phyloP scores from a whole-genome alignment of 2,113 vertebrate species.

The Nyctereutes procyonoides region DNA sequence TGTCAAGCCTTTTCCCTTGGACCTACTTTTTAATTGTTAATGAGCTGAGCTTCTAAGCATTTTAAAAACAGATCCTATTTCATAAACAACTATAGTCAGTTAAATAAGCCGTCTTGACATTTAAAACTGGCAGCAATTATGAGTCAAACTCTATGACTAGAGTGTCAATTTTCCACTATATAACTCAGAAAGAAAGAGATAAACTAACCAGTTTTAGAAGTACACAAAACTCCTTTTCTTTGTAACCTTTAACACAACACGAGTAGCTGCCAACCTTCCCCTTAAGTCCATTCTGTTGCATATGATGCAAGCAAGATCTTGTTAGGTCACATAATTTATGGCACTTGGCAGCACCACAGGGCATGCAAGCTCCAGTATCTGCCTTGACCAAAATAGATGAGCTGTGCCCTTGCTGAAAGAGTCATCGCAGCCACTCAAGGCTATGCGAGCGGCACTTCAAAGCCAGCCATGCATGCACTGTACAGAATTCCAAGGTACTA shows the following conservation, averaged over 20 bases:
- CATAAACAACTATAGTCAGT: constrained; percentile 43
- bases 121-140: not conserved
- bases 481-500: not conserved
- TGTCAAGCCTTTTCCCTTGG: not conserved
- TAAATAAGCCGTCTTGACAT: not conserved
- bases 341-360: constrained; percentile 2
- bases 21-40: not conserved
- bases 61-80: constrained; percentile 35
- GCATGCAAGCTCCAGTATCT: constrained; percentile 9
- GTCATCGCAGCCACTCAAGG: not conserved
- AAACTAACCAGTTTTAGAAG: not conserved
- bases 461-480: not conserved
- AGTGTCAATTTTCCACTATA: not conserved
- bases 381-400: constrained; percentile 55
- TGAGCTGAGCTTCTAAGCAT: not conserved
- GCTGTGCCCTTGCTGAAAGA: not conserved
- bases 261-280: not conserved
- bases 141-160: not conserved
- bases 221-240: not conserved
- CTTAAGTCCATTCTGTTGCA: not conserved
- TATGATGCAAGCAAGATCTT: constrained; percentile 13
- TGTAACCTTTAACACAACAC: not conserved
- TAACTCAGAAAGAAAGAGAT: not conserved
- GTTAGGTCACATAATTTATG: constrained; percentile 55
- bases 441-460: not conserved